Evolutionary conservation across 2,888 invertebrate genomes (phyloP).

Genomic region (Gortyna flavago): DNA sequence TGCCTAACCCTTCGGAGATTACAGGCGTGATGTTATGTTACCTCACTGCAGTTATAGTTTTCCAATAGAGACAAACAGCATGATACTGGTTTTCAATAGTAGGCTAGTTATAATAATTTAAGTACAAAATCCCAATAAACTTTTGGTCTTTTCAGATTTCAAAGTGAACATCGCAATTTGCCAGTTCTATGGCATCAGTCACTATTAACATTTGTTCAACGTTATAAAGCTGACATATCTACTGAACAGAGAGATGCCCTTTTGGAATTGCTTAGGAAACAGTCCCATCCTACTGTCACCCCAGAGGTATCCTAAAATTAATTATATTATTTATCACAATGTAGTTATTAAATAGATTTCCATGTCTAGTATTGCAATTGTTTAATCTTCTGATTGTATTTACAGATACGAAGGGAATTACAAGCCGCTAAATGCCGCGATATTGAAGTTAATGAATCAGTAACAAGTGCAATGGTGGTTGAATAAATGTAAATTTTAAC

Average conservation of each 20-base stretch:
- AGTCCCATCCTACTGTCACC: slow-evolving; percentile 93
- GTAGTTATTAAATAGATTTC: neutral
- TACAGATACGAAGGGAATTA: slow-evolving; percentile 95
- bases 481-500: slow-evolving; percentile 72
- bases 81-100: neutral
- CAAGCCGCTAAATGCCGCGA: slow-evolving; percentile 95
- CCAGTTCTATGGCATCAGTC: slow-evolving; percentile 99
- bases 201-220: slow-evolving; percentile 97
- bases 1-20: neutral
- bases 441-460: slow-evolving; percentile 88
- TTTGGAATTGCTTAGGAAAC: slow-evolving; percentile 93
- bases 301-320: slow-evolving; percentile 85
- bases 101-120: neutral
- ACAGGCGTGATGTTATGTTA: neutral
- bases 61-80: neutral
- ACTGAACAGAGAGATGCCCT: slow-evolving; percentile 97
- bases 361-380: neutral
- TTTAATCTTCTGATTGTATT: slow-evolving; percentile 35
- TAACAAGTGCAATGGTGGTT: slow-evolving; percentile 78
- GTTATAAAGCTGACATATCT: slow-evolving; percentile 98
- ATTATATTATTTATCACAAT: neutral
- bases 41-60: neutral
- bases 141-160: slow-evolving; percentile 91
- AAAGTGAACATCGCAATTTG: slow-evolving; percentile 94
- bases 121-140: neutral